Evolutionary conservation across 2,888 invertebrate genomes (phyloP), one percentile per base, ranked within the genome.

Genomic region (Quadroppia sp.): DNA sequence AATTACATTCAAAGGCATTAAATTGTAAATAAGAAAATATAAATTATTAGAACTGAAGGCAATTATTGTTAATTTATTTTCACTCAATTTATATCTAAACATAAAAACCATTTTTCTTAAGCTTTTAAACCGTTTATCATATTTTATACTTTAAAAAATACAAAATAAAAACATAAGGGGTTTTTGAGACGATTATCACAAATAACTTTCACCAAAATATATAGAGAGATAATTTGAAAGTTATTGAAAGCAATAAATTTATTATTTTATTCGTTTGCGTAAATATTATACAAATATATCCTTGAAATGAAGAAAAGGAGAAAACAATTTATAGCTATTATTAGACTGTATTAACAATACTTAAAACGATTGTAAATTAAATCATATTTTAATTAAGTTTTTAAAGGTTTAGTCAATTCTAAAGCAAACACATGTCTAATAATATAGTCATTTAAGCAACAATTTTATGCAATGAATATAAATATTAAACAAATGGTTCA

Each of bases 291-390:
- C n/a, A n/a, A n/a, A n/a, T n/a, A n/a, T n/a, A 11, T 64, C 59
- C 59, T 59, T 59, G 59, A 59, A 59, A 28, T 30, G 15, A 20
- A 11, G n/a, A n/a, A 36, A 36, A 17, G 36, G 64, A 20, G 32
- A 64, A 32, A 64, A 64, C n/a, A 64, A 64, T 20, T 64, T 64
- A 64, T 64, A 11, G n/a, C n/a, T n/a, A 20, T n/a, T 20, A n/a
- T 64, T 64, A n/a, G 59, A 28, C 13, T 59, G 59, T 20, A 40
- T 64, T 40, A 36, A n/a, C 61, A 61, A 61, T 32, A 28, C 15
- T 23, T 64, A 64, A 64, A 64, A n/a, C n/a, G n/a, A 36, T n/a
- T 36, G 64, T 64, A 64, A 64, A 64, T 64, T 64, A 64, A 64
- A 64, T 64, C 32, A 64, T 36, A 64, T 6, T 64, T 64, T 64